A percentile compares a stretch with the other conserved stretches of the same genome.
Conservation (phyloP, 2,113 vertebrate species). For the Odobenus rosmarus region DNA sequence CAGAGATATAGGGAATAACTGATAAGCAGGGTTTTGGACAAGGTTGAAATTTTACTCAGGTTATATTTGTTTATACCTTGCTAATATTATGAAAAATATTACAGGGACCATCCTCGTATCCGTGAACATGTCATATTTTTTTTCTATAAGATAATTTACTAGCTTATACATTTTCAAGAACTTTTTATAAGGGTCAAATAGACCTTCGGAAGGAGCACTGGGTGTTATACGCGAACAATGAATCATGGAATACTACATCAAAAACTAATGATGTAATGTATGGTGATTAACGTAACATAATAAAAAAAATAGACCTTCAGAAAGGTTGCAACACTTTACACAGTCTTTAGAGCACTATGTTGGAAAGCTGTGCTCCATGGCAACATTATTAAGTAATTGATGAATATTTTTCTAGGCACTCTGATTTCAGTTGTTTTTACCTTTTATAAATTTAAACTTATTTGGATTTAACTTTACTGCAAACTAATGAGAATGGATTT, state of each 20-base stretch:
- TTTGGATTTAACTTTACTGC: not conserved
- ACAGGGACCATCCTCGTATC: not conserved
- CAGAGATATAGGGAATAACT: not conserved
- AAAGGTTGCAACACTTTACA: not conserved
- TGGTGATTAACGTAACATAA: too few relatives aligned
- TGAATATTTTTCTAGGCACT: not conserved
- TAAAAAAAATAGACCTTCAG: not conserved
- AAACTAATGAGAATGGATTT: not conserved
- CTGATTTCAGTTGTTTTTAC: constrained; percentile 23
- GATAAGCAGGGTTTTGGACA: not conserved
- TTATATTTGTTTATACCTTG: not conserved
- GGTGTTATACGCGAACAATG: too few relatives aligned
- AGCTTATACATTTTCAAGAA: constrained; percentile 19
- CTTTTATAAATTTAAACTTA: not conserved
- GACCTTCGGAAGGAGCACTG: not conserved
- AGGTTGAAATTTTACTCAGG: not conserved
- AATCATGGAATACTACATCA: too few relatives aligned
- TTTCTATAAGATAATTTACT: not conserved
- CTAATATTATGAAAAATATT: not conserved
- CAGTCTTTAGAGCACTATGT: not conserved
- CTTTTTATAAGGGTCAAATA: not conserved
- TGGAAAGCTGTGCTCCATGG: not conserved
- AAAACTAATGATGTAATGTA: too few relatives aligned
- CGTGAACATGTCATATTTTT: not conserved
- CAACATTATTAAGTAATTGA: not conserved